Evolutionary conservation across 2,113 vertebrate species (phyloP), one percentile per base, ranked within the genome.

Genomic region (Entelurus aequoreus): DNA sequence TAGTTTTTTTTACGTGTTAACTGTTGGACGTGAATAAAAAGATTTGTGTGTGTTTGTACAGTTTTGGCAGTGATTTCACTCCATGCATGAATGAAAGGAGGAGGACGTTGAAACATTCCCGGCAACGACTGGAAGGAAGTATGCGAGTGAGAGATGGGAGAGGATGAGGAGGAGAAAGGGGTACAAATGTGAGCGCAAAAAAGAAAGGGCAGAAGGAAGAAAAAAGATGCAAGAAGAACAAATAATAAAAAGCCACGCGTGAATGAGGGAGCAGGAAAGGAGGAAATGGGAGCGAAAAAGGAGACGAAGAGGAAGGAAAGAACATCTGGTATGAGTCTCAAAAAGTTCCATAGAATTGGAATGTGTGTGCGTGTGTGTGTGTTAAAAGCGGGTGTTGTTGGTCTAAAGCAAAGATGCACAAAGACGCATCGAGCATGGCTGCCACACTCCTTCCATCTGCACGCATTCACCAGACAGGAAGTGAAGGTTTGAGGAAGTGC

Each of bases 261-360:
- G 42, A 68, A 78, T 77, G 66, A 76, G 66, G 13, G 55, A 59
- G 64, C 49, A 15, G 64, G 62, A 42, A n/a, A 8, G 48, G 28
- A 68, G 73, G 63, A 59, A 64, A 58, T 10, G 10, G 51, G 55
- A 66, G 54, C 72, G 63, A 71, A 68, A 48, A 44, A 12, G 11
- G 48, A 55, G 49, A 69, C n/a, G 60, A 15, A 9, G 56, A 71
- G 48, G 54, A 61, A 53, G 60, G 66, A 77, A 73, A 72, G 82
- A 88, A 90, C 88, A 90, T 90, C 88, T 91, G 90, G 76, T 70
- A 68, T 15, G 60, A 67, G 66, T 73, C 77, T 83, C 59, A 6
- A 48, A 75, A 85, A 79, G 62, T 74, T 77, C 62, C 80, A 64
- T 84, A 82, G 64, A 80, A 71, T 75, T 48, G 62, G 47, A 55